Conservation (phyloP, 2,797 vertebrate species). For the Pygocentrus nattereri region DNA sequence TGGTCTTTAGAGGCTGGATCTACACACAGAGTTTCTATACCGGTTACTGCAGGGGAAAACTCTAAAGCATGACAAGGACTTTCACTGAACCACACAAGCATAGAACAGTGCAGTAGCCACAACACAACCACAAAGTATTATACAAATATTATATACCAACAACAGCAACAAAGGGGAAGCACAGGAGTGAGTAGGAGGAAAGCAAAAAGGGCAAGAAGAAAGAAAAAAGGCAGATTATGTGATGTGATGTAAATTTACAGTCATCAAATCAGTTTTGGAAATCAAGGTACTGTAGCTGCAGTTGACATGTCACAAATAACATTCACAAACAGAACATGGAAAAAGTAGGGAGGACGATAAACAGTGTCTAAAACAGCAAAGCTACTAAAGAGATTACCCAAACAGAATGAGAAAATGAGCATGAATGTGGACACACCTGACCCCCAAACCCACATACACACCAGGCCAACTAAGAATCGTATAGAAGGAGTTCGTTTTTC, state of each 20-base stretch:
- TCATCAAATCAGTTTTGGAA: background rate
- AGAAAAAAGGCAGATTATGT: background rate
- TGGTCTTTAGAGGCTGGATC: background rate
- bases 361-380: background rate
- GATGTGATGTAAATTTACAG: background rate
- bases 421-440: too few species aligned
- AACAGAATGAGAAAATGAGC: background rate
- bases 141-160: background rate
- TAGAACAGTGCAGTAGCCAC: conserved; percentile 16
- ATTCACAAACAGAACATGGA: background rate
- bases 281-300: too few species aligned
- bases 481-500: too few species aligned
- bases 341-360: background rate
- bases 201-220: background rate
- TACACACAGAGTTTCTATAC: background rate
- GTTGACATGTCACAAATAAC: too few species aligned
- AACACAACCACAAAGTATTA: conserved; percentile 12
- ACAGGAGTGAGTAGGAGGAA: background rate
- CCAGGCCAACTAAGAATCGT: background rate
- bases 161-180: background rate
- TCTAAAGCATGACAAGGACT: conserved; percentile 8
- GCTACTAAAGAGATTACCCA: background rate
- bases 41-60: background rate
- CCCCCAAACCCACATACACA: background rate
- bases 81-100: conserved; percentile 30